A percentile compares a stretch with the other conserved stretches of the same genome.
phyloP scores from a whole-genome alignment of 2,113 vertebrate genomes.

The Anhinga anhinga region DNA sequence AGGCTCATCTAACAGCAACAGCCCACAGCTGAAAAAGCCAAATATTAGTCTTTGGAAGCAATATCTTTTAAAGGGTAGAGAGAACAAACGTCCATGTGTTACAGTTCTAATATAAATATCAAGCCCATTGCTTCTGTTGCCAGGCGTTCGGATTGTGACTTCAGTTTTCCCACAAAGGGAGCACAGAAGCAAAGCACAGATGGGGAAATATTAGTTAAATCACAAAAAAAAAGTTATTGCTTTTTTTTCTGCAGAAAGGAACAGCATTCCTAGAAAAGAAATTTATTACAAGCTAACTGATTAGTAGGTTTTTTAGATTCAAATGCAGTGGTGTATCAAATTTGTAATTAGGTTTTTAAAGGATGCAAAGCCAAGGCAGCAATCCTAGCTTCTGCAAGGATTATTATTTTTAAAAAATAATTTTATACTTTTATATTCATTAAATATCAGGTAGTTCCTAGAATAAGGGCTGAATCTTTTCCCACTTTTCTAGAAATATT shows the following conservation, averaged over 20 bases:
- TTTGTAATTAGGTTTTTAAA: background rate
- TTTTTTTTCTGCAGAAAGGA: background rate
- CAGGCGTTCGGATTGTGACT: background rate
- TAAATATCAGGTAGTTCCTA: background rate
- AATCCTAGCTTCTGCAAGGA: background rate
- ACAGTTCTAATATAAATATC: slow-evolving; percentile 39
- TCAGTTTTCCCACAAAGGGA: slow-evolving; percentile 31
- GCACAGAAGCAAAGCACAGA: background rate
- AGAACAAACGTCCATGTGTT: slow-evolving; percentile 35
- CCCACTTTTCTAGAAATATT: background rate
- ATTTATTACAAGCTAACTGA: background rate
- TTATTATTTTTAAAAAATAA: background rate
- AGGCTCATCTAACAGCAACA: background rate
- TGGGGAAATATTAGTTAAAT: slow-evolving; percentile 4
- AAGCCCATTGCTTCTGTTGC: slow-evolving; percentile 26
- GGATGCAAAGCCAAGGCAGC: background rate
- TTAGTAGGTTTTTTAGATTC: background rate
- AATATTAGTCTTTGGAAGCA: slow-evolving; percentile 3
- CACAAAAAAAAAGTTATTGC: background rate
- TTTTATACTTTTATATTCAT: background rate
- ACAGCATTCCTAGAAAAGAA: background rate
- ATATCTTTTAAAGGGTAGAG: background rate
- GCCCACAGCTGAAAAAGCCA: background rate
- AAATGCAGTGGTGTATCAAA: background rate
- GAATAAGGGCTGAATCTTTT: background rate